Conservation (phyloP, 2,888 invertebrate species). For the Pheosia tremula region DNA sequence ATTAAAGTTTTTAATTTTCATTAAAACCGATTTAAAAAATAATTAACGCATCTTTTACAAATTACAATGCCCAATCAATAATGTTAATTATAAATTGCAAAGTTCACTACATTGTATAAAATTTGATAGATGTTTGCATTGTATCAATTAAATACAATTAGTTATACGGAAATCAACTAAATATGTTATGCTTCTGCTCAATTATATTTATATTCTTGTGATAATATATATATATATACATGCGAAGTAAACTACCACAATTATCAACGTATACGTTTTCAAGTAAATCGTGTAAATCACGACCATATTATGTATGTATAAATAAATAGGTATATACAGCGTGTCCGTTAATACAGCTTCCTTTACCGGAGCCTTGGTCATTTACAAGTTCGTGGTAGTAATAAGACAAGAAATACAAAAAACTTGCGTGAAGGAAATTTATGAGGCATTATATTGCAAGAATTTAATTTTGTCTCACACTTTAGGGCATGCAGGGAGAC, state of each 20-base stretch:
- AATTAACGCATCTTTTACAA: not conserved
- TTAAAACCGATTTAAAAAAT: slow-evolving; percentile 7
- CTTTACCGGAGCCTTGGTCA: slow-evolving; percentile 48
- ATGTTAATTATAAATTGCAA: not conserved
- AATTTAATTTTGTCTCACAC: slow-evolving; percentile 28
- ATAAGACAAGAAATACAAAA: slow-evolving; percentile 24
- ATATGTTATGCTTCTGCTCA: slow-evolving; percentile 42
- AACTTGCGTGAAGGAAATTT: slow-evolving; percentile 27
- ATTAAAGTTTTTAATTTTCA: slow-evolving; percentile 32
- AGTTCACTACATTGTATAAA: not conserved
- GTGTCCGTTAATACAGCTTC: slow-evolving; percentile 47
- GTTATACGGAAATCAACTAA: slow-evolving; percentile 39
- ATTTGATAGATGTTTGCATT: not conserved
- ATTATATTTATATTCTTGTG: slow-evolving; percentile 25
- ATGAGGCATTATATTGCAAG: slow-evolving; percentile 39
- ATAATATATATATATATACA: slow-evolving; percentile 29
- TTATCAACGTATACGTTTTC: slow-evolving; percentile 35
- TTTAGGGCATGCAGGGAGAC: not conserved
- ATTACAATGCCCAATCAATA: not conserved
- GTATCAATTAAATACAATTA: slow-evolving; percentile 2
- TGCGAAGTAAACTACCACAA: slow-evolving; percentile 34
- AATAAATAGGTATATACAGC: slow-evolving; percentile 37
- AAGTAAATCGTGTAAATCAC: slow-evolving; percentile 43
- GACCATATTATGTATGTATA: slow-evolving; percentile 38
- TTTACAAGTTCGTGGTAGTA: slow-evolving; percentile 36